Conservation (phyloP, 2,888 invertebrate species). For the Scaptomyza flava region DNA sequence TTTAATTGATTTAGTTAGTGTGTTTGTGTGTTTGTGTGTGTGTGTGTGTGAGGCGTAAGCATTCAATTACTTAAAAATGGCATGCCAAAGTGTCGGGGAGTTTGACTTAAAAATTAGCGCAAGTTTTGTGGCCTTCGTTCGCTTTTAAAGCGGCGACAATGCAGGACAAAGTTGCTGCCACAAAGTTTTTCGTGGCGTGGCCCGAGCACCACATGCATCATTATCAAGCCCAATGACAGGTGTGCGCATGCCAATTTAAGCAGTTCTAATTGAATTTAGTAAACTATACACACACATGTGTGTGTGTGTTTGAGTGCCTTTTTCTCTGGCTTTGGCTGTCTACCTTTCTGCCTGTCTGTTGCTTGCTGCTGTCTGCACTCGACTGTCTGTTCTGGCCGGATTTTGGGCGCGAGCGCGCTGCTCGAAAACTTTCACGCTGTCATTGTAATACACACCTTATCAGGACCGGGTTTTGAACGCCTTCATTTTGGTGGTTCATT, state of each 20-base stretch:
- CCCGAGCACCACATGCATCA: constrained; percentile 71
- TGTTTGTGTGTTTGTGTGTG: not conserved
- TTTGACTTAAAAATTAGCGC: constrained; percentile 68
- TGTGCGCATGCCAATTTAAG: constrained; percentile 81
- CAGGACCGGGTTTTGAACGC: constrained; percentile 38
- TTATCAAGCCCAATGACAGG: constrained; percentile 77
- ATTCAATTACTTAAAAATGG: constrained; percentile 71
- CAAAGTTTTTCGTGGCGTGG: constrained; percentile 64
- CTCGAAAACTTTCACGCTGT: constrained; percentile 74
- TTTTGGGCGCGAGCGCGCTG: constrained; percentile 30
- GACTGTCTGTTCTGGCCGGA: constrained; percentile 20
- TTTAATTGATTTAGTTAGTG: constrained; percentile 74
- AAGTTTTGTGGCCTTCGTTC: constrained; percentile 38
- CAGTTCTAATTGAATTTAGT: constrained; percentile 79
- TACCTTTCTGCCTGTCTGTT: constrained; percentile 8
- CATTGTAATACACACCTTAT: constrained; percentile 77
- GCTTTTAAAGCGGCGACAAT: constrained; percentile 41
- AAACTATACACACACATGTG: constrained; percentile 57
- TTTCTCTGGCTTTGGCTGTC: constrained; percentile 19
- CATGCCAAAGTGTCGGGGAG: constrained; percentile 54
- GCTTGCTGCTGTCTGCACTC: constrained; percentile 39
- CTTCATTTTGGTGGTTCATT: constrained; percentile 44
- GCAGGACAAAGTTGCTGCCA: constrained; percentile 59
- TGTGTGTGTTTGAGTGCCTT: constrained; percentile 2
- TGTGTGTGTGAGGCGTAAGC: constrained; percentile 6